Evolutionary conservation across 2,113 vertebrate species (phyloP), one percentile per base, ranked within the genome.

Genomic region (Epinephelus moara): DNA sequence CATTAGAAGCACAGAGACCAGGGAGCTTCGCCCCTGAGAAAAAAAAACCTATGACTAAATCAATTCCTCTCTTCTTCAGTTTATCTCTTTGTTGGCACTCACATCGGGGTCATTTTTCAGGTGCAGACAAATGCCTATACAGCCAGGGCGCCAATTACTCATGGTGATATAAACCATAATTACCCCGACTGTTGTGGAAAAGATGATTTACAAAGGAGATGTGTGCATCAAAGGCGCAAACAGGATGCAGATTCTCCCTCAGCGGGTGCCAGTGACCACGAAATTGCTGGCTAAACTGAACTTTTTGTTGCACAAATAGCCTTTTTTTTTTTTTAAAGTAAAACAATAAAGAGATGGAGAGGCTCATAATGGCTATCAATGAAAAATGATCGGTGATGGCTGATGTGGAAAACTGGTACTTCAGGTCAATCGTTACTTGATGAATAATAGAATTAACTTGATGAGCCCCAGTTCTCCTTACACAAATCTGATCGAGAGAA

Each of bases 121-220:
- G 72, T 78, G 72, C 85, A 83, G 79, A 83, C 78, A 50, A 88
- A 87, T 59, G 78, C 82, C 84, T 78, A 67, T 75, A 76, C 67
- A 74, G 69, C 87, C 67, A 82, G 52, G 82, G 80, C 70, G 70
- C 75, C 80, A 84, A 88, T 91, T 87, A 87, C 78, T 90, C 78
- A 80, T 59, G 73, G 80, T 82, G 85, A 91, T 88, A 82, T 78
- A 78, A 85, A 78, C 79, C 77, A 50, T 90, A 89, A 91, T 89
- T 87, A 86, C 57, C 78, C 67, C 59, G 70, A 78, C 45, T 83
- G 71, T 73, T 85, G 59, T 67, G 80, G 67, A 79, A 77, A 85
- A 85, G 52, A 81, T 69, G 57, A 85, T 78, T 86, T 80, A 74
- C 71, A 74, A 56, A 71, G 68, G 71, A 79, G 63, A 81, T 17